Base-by-base conservation (phyloP, 2,113 vertebrate genomes). In the Fulmarus glacialis region DNA sequence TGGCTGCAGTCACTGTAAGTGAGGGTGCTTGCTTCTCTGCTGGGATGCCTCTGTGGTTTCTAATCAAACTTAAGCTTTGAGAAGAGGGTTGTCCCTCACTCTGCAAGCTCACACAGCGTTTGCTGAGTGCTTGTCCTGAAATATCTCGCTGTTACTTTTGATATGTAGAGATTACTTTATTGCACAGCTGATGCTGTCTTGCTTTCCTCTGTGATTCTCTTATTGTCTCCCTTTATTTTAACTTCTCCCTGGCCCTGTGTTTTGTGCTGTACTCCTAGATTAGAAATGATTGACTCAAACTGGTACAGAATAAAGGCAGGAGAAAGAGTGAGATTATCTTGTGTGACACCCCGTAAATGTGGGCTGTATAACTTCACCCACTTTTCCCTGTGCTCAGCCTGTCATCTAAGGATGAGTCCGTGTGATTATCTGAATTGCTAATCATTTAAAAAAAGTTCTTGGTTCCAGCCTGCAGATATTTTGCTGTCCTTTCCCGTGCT, bases 1-100 rank as follows among this genome's bases (percentile, higher is more conserved):
- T 0, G 21, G 29, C 22, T 5, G 26, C 11, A 24, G 2, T n/a
- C 32, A 1, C 24, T 21, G 34, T 10, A 5, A 15, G 38, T 1
- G 36, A 19, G 47, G 62, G 8, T 6, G 43, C 32, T 11, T 26
- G 67, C 30, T 5, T 34, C 45, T 60, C 47, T 47, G 55, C n/a
- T 1, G 4, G 74, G 67, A 11, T 6, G 36, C 8, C 15, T n/a
- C 18, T 29, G 56, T 19, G 7, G 12, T 38, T 52, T 42, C 23
- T 27, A 9, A 50, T 32, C 23, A 21, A 10, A 59, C 13, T 60
- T 45, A 8, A 15, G 20, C 23, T 7, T 30, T 24, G 50, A 16
- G 26, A 16, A 22, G 15, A 58, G 53, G 15, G 21, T 24, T 4
- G 16, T 43, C 42, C 32, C 40, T 66, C 11, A 2, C 59, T 11